Evolutionary conservation across 2,113 vertebrate species (phyloP).

Genomic region (Labeo rohita): DNA sequence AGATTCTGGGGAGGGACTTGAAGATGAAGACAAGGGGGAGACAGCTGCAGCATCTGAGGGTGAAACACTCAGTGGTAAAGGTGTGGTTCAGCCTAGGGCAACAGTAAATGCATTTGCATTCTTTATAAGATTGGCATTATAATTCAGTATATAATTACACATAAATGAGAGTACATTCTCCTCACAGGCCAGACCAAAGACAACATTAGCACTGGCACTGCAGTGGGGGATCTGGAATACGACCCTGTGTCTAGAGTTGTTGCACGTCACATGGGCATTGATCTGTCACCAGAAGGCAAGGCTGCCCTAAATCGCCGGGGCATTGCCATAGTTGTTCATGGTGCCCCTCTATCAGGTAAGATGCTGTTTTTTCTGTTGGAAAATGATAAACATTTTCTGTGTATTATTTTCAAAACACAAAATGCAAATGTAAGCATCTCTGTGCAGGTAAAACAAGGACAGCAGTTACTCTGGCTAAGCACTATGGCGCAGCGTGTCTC

Average conservation of each 20-base stretch:
- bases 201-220: conserved; percentile 37
- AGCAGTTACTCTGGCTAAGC: conserved; percentile 71
- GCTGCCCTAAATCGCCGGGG: conserved; percentile 72
- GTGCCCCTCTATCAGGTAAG: conserved; percentile 84
- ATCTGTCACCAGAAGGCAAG: conserved; percentile 68
- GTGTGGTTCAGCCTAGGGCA: background rate
- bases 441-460: conserved; percentile 77
- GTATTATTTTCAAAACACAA: background rate
- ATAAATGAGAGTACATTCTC: background rate
- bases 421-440: conserved; percentile 13
- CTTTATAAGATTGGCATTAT: background rate
- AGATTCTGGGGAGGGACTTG: conserved; percentile 25
- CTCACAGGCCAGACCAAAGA: conserved; percentile 43
- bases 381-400: background rate
- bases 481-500: conserved; percentile 76
- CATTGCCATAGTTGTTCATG: conserved; percentile 82
- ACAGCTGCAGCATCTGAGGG: conserved; percentile 62
- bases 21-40: conserved; percentile 64
- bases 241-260: conserved; percentile 78
- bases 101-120: conserved; percentile 1
- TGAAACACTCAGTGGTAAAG: conserved; percentile 45
- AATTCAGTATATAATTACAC: background rate
- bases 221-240: conserved; percentile 68
- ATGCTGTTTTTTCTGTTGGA: background rate
- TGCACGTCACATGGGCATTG: conserved; percentile 73